Conservation (phyloP, 2,113 vertebrate genomes). For the Trochalopteron elliotii region DNA sequence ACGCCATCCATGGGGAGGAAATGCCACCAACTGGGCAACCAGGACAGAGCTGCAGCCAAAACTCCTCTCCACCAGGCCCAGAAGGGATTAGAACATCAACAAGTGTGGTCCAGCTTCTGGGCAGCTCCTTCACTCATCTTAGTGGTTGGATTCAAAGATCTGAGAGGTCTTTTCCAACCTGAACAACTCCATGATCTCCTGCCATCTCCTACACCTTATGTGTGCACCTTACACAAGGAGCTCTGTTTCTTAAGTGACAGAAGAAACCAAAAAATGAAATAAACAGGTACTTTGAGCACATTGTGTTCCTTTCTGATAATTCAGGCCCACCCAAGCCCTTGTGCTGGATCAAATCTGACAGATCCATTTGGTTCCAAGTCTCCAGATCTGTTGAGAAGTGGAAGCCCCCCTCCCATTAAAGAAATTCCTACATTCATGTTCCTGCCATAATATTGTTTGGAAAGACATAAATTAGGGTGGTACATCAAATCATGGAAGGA, state of each 20-base stretch:
- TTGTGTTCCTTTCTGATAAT: not conserved
- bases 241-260: not conserved
- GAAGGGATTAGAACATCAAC: not conserved
- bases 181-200: not conserved
- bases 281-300: accelerated
- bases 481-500: not conserved
- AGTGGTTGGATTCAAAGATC: accelerated
- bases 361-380: not conserved
- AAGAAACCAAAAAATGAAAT: not conserved
- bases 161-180: not conserved
- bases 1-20: not conserved
- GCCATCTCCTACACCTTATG: too few species aligned
- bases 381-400: not conserved
- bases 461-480: not conserved
- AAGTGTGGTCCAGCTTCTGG: not conserved
- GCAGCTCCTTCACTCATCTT: not conserved
- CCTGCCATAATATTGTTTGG: not conserved
- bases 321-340: not conserved
- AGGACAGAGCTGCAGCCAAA: not conserved
- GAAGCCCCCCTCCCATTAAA: not conserved
- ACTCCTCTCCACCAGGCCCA: not conserved
- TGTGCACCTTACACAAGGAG: not conserved
- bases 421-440: not conserved
- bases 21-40: not conserved
- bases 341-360: not conserved